These are phyloP conservation scores for Dendrolimus houi DNA, from an alignment of 2,888 invertebrate species.

Conservation along the genomic window DNA sequence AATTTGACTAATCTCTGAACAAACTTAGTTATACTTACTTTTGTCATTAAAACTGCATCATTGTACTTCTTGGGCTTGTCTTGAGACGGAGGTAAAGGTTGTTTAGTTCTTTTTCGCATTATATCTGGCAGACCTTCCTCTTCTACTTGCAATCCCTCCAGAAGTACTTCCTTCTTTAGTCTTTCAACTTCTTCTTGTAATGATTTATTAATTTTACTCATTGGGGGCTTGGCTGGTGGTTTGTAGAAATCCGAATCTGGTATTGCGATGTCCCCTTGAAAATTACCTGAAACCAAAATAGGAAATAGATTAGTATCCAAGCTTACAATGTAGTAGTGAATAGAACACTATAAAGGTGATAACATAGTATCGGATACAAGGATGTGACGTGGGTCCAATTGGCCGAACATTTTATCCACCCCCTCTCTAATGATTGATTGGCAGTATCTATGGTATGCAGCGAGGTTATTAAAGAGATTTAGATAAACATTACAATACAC, in stretches of 20 bases:
- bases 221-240: slow-evolving; percentile 35
- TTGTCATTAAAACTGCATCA: slow-evolving; percentile 57
- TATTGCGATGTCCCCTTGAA: slow-evolving; percentile 90
- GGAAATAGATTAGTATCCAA: too few relatives aligned
- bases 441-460: too few relatives aligned
- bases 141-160: slow-evolving; percentile 89
- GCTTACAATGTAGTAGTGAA: too few relatives aligned
- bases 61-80: slow-evolving; percentile 70
- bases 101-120: slow-evolving; percentile 82
- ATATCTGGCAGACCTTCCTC: slow-evolving; percentile 88
- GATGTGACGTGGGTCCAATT: too few relatives aligned
- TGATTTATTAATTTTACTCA: slow-evolving; percentile 78
- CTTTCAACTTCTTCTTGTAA: slow-evolving; percentile 88
- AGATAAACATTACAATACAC: too few relatives aligned
- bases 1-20: too few relatives aligned
- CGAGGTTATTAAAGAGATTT: too few relatives aligned
- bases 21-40: slow-evolving; percentile 31
- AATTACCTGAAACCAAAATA: slow-evolving; percentile 79
- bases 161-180: slow-evolving; percentile 86
- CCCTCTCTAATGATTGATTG: too few relatives aligned
- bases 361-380: too few relatives aligned
- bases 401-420: too few relatives aligned
- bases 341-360: too few relatives aligned
- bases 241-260: slow-evolving; percentile 74
- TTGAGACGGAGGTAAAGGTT: slow-evolving; percentile 66